Percentiles rank a stretch among this genome's conserved stretches.
These are phyloP conservation scores for Drosophila emarginata DNA, from an alignment of 2,888 invertebrate species.

Conservation along the genomic window DNA sequence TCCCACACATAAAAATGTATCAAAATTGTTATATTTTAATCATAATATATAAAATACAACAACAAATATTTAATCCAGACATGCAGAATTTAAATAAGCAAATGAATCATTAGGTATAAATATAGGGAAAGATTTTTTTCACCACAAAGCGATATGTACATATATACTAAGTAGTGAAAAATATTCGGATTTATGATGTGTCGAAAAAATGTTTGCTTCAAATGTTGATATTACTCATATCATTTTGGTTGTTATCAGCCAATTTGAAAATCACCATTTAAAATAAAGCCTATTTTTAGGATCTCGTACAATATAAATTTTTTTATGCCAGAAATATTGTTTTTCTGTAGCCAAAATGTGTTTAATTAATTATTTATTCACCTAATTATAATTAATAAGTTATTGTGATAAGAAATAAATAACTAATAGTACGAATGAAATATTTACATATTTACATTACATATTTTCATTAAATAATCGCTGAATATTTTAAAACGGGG, in stretches of 20 bases:
- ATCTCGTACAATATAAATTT: neutral
- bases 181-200: neutral
- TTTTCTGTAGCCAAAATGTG: too few species aligned
- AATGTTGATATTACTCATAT: too few species aligned
- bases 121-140: neutral
- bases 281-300: slow-evolving; percentile 1
- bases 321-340: neutral
- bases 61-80: slow-evolving; percentile 22
- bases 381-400: too few species aligned
- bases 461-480: too few species aligned
- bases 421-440: too few species aligned
- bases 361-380: too few species aligned
- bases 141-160: neutral
- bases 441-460: too few species aligned
- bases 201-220: too few species aligned
- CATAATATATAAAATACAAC: slow-evolving; percentile 11
- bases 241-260: neutral
- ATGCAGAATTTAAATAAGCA: slow-evolving; percentile 9
- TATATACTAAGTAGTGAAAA: neutral
- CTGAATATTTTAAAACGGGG: too few species aligned
- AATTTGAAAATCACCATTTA: neutral
- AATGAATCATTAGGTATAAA: neutral
- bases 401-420: too few species aligned
- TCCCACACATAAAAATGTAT: slow-evolving; percentile 51
- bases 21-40: slow-evolving; percentile 31